Base-by-base conservation (phyloP, 2,113 vertebrate species). In the Spea bombifrons region DNA sequence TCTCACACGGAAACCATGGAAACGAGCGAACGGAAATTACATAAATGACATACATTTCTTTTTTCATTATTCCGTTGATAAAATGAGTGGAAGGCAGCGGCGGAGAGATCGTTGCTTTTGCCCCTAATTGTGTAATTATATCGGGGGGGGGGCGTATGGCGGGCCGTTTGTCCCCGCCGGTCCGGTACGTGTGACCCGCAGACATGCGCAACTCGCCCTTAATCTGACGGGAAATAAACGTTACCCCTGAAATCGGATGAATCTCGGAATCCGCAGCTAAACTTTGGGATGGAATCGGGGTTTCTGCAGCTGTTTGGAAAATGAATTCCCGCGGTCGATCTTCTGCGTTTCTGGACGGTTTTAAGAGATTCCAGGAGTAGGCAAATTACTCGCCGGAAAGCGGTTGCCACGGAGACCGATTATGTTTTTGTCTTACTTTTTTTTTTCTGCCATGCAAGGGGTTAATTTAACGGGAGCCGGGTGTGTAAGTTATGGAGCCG, bases 261-360 rank as follows among this genome's bases (percentile, higher is more conserved):
- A 46, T 84, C 0, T 84, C 81, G 75, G 7, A 84, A 80, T 0
- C 75, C 0, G 2, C 53, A 55, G 44, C 66, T 44, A 68, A 66
- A 68, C 0, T 0, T 82, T 78, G 66, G 67, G 52, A 66, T 69
- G 81, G 84, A 82, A 86, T 83, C 71, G 63, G 76, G 81, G 59
- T 76, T 83, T 73, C 72, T 88, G 43, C 8, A 73, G 66, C 78
- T 75, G 70, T 45, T 75, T 46, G 57, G 64, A 75, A 68, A 80
- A 73, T 78, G 61, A 81, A 83, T 86, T 86, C 82, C 84, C 79
- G 75, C 83, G 88, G 81, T 81, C 86, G 71, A 8, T 47, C 84
- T 86, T 85, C 80, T 87, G 80, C 85, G 74, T 84, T 88, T 85
- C 85, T 83, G 80, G 86, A 83, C 73, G 81, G 81, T 87, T 84